These are phyloP conservation scores for Orbicella faveolata DNA, from an alignment of 64 coral and sea anemone genomes.

Conservation along the genomic window DNA sequence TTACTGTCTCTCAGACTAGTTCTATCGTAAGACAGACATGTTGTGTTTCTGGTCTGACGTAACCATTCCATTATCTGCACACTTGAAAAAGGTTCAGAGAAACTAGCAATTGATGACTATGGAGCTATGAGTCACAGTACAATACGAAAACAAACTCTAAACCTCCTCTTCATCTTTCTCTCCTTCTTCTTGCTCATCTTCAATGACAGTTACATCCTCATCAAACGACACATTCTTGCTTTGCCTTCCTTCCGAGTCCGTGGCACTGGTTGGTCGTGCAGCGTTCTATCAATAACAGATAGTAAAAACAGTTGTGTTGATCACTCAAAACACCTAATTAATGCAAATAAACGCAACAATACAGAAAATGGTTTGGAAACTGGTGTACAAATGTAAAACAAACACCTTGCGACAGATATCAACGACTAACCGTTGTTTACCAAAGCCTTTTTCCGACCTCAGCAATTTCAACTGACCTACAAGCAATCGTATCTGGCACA, in stretches of 20 bases:
- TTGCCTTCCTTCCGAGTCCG: slow-evolving; percentile 53
- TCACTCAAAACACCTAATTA: neutral
- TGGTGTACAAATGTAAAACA: neutral
- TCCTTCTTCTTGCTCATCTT: slow-evolving; percentile 4
- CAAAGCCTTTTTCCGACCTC: neutral
- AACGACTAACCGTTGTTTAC: neutral
- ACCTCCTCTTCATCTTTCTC: slow-evolving; percentile 6
- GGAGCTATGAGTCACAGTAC: too few species aligned
- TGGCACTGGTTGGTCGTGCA: slow-evolving; percentile 11
- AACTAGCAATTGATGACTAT: too few species aligned
- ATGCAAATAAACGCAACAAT: neutral
- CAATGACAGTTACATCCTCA: slow-evolving; percentile 52
- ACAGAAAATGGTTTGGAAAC: neutral
- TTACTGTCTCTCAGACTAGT: too few species aligned
- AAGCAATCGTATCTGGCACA: too few species aligned
- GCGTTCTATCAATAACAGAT: neutral
- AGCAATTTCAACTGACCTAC: neutral
- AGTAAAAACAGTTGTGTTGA: neutral
- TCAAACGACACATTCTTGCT: slow-evolving; percentile 67
- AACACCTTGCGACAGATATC: too few species aligned
- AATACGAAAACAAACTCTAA: too few species aligned
- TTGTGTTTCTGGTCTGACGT: too few species aligned
- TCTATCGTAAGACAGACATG: too few species aligned
- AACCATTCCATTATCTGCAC: too few species aligned
- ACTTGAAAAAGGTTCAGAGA: too few species aligned